Conservation (phyloP, 2,888 invertebrate species). For the Siphlonurus alternatus region DNA sequence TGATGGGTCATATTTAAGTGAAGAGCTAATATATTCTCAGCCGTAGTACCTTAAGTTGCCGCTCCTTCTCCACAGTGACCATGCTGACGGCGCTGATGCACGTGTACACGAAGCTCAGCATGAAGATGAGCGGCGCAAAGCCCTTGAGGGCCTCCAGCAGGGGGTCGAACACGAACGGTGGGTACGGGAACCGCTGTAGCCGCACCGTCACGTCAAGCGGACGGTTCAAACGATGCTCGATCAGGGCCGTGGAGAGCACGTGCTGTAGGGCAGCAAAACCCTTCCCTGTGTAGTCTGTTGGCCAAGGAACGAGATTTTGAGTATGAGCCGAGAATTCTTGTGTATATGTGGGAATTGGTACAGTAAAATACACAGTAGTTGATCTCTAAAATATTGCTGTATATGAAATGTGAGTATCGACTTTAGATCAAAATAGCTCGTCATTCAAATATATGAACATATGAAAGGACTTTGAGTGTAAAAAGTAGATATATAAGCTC, state of each 20-base stretch:
- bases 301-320: too few relatives aligned
- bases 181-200: slow-evolving; percentile 56
- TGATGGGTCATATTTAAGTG: too few relatives aligned
- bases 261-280: slow-evolving; percentile 50
- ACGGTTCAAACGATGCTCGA: slow-evolving; percentile 17
- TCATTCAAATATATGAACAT: too few relatives aligned
- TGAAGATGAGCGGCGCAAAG: slow-evolving; percentile 55
- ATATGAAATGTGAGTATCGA: too few relatives aligned
- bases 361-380: too few relatives aligned
- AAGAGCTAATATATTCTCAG: too few relatives aligned
- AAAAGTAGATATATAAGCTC: too few relatives aligned
- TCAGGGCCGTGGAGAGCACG: slow-evolving; percentile 31
- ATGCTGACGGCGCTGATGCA: slow-evolving; percentile 60
- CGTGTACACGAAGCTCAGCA: slow-evolving; percentile 66
- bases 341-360: too few relatives aligned
- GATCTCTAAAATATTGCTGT: too few relatives aligned
- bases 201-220: slow-evolving; percentile 23
- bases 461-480: too few relatives aligned
- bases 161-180: slow-evolving; percentile 46
- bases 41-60: slow-evolving; percentile 52
- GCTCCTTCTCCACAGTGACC: slow-evolving; percentile 58
- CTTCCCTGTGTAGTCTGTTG: slow-evolving; percentile 39
- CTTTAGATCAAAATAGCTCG: too few relatives aligned
- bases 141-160: slow-evolving; percentile 44
- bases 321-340: too few relatives aligned